Base-by-base conservation (phyloP, 2,888 invertebrate species). In the Troides oblongomaculatus region DNA sequence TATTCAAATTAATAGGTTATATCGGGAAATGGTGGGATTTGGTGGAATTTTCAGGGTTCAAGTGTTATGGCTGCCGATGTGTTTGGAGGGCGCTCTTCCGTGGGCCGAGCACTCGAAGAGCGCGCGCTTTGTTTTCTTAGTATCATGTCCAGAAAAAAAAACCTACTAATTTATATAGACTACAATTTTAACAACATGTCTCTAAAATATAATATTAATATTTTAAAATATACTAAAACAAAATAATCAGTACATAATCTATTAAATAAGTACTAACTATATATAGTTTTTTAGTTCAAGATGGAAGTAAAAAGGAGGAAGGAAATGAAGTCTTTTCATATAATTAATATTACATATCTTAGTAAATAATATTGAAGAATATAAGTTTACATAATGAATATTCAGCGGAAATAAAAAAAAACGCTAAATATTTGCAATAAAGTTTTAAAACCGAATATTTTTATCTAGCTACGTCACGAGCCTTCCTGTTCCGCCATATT, bases 401-500 rank as follows among this genome's bases (percentile, higher is more conserved):
- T 5, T 30, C 30, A 30, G 30, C 30, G 14, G 2, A 50, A 18
- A 21, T 21, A 50, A 50, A 50, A 50, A 50, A 4, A 50, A 50
- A 50, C 0, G 0, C 4, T 14, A 50, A 57, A 7, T 21, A 21
- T 21, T 10, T 8, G 21, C 23, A 30, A 61, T 66, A 53, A 56
- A n/a, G 64, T 69, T 61, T 43, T 60, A 69, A 69, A 64, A 57
- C 61, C 25, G 25, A 53, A 18, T 23, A 60, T 69, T 69, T 57
- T 61, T 69, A 69, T 69, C 64, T 69, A 71, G 68, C 68, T 66
- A 65, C 65, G 76, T 78, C 79, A 80, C 78, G 78, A 76, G 79
- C 73, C 73, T 76, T 77, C 72, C 62, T 71, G 68, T 74, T 72
- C 72, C 72, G 75, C 72, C 74, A 75, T 81, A 81, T 81, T 80